Percentiles rank a stretch among this genome's conserved stretches.
Conservation (phyloP, 2,113 vertebrate genomes). For the Proterorhinus semilunaris region DNA sequence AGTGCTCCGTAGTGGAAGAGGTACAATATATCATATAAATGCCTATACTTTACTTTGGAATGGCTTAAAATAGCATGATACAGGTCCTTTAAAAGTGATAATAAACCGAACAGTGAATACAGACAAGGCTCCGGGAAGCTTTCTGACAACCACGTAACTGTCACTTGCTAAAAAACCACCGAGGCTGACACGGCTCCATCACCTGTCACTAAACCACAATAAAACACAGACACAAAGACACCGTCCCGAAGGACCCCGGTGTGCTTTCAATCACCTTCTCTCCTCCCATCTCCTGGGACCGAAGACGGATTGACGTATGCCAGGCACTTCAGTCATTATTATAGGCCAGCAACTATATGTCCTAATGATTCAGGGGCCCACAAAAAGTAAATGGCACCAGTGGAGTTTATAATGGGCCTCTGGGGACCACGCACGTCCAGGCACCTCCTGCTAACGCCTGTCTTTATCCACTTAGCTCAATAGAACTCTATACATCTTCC, state of each 20-base stretch:
- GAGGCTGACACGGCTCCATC: slow-evolving; percentile 1
- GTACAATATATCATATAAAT: no score
- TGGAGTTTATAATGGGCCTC: slow-evolving; percentile 51
- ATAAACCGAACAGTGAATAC: no score
- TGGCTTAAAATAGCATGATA: no score
- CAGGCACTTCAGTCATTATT: slow-evolving; percentile 47
- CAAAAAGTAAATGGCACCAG: slow-evolving; percentile 26
- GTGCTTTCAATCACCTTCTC: slow-evolving; percentile 23
- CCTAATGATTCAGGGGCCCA: slow-evolving; percentile 43
- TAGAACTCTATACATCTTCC: slow-evolving; percentile 30
- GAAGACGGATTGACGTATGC: slow-evolving; percentile 46
- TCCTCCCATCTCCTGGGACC: slow-evolving; percentile 28
- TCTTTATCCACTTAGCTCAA: slow-evolving; percentile 55
- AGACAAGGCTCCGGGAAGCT: neutral
- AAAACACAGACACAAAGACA: slow-evolving; percentile 22
- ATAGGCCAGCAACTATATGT: slow-evolving; percentile 33
- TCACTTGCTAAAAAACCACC: slow-evolving; percentile 2
- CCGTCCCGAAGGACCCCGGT: slow-evolving; percentile 13
- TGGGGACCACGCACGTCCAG: slow-evolving; percentile 30
- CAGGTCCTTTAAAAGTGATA: no score
- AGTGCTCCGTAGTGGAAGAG: no score
- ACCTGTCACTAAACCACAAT: slow-evolving; percentile 9
- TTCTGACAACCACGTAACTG: neutral
- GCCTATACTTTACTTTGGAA: no score
- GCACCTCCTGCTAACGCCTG: slow-evolving; percentile 29